Percentiles rank a stretch among this genome's conserved stretches.
phyloP scores from a whole-genome alignment of 1,140 invertebrate genomes.

The Maniola jurtina region DNA sequence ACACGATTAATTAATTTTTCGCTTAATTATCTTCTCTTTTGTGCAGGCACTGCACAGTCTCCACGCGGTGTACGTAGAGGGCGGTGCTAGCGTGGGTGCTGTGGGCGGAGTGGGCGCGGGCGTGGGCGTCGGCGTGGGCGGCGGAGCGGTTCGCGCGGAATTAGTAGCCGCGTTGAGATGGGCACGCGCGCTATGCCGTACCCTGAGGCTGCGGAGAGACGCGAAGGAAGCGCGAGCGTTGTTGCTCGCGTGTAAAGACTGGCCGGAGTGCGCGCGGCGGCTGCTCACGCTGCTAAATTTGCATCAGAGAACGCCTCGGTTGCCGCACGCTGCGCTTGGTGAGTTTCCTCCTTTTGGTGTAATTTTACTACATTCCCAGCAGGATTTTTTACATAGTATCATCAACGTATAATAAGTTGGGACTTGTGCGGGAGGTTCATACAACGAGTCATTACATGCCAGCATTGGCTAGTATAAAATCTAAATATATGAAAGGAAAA shows the following conservation, averaged over 20 bases:
- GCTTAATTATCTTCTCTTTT: too few relatives aligned
- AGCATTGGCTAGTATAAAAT: too few relatives aligned
- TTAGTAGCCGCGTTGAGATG: conserved; percentile 90
- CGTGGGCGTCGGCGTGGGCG: conserved; percentile 82
- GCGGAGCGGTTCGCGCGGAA: conserved; percentile 85
- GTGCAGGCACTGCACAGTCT: conserved; percentile 93
- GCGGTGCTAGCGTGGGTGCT: conserved; percentile 85
- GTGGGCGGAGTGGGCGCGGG: conserved; percentile 87
- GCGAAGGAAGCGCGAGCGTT: conserved; percentile 83
- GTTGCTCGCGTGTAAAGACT: conserved; percentile 87
- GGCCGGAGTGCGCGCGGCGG: conserved; percentile 90
- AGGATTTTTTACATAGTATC: too few relatives aligned
- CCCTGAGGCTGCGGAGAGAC: conserved; percentile 83
- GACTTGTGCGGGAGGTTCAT: too few relatives aligned
- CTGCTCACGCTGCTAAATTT: conserved; percentile 93
- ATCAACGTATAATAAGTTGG: too few relatives aligned
- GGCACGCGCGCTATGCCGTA: conserved; percentile 85
- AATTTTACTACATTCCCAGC: too few relatives aligned
- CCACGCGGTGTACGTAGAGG: conserved; percentile 96
- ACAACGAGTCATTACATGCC: too few relatives aligned
- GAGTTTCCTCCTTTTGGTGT: conserved; percentile 25
- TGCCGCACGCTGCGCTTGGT: conserved; percentile 89
- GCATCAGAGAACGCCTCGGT: conserved; percentile 90
- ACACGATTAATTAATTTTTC: too few relatives aligned
- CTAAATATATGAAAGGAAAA: too few relatives aligned